A percentile compares a stretch with the other conserved stretches of the same genome.
phyloP scores from a whole-genome alignment of 2,113 vertebrate genomes.

The Epinephelus lanceolatus region DNA sequence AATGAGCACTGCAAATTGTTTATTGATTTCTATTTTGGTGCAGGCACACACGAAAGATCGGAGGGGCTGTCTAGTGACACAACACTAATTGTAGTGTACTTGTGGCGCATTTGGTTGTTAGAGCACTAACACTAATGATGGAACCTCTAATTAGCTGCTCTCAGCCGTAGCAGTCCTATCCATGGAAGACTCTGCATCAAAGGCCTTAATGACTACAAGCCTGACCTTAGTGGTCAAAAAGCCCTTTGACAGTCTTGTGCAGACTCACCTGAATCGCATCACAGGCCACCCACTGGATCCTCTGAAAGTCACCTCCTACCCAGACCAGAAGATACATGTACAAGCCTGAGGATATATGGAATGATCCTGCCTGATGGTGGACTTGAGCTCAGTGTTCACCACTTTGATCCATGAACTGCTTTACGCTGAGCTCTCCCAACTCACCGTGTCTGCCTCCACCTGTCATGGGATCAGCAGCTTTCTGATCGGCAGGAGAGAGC shows the following conservation, averaged over 20 bases:
- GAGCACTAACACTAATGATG: constrained; percentile 17
- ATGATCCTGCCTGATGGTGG: constrained; percentile 33
- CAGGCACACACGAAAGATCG: background rate
- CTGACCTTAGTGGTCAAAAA: constrained; percentile 22
- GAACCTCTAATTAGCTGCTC: constrained; percentile 24
- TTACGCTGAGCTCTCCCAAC: constrained; percentile 30
- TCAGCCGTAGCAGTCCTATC: background rate
- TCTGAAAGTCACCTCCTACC: constrained; percentile 36
- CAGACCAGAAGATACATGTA: constrained; percentile 12
- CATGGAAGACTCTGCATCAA: constrained; percentile 14
- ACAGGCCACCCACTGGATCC: constrained; percentile 23
- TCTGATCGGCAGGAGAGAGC: constrained; percentile 8
- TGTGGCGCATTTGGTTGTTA: constrained; percentile 34
- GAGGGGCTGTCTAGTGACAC: background rate
- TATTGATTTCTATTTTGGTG: constrained; percentile 15
- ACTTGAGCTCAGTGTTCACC: constrained; percentile 35
- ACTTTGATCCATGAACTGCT: constrained; percentile 54
- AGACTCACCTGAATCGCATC: constrained; percentile 35
- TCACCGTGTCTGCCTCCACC: constrained; percentile 39
- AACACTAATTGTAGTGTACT: constrained; percentile 16
- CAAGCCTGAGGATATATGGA: constrained; percentile 24
- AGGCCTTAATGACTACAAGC: constrained; percentile 32
- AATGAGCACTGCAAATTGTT: constrained; percentile 17
- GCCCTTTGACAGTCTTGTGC: constrained; percentile 3
- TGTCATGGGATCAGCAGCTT: constrained; percentile 42